These are phyloP conservation scores for Camponotus pennsylvanicus DNA, from an alignment of 1,140 invertebrate species.

Conservation along the genomic window DNA sequence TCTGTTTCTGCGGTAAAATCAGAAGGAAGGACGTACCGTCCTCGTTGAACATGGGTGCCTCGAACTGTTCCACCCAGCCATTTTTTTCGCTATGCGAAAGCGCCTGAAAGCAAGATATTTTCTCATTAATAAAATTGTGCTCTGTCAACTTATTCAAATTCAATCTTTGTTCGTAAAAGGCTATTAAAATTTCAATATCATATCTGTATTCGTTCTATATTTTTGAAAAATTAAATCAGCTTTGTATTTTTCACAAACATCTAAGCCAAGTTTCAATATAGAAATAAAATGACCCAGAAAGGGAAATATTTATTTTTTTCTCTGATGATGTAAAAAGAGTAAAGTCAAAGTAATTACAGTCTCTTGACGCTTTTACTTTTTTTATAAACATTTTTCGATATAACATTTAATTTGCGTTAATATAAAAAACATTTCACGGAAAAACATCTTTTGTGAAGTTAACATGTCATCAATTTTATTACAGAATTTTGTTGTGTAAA, in stretches of 20 bases:
- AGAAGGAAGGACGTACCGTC: slow-evolving; percentile 87
- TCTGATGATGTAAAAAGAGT: neutral
- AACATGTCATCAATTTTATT: slow-evolving; percentile 25
- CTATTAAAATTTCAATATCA: neutral
- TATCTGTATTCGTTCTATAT: neutral
- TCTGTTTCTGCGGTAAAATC: slow-evolving; percentile 89
- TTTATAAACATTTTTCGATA: neutral
- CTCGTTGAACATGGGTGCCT: slow-evolving; percentile 88
- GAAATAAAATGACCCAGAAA: neutral
- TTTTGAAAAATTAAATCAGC: neutral
- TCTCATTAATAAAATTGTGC: slow-evolving; percentile 12
- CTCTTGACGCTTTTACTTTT: neutral
- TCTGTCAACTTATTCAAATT: slow-evolving; percentile 17
- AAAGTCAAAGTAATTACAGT: slow-evolving; percentile 2
- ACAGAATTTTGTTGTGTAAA: neutral
- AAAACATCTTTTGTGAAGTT: neutral
- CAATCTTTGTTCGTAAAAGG: neutral
- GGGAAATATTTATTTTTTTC: neutral
- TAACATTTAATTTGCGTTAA: neutral
- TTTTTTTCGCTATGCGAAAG: slow-evolving; percentile 83
- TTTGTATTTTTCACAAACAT: neutral
- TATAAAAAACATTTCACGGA: neutral
- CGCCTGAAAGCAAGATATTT: slow-evolving; percentile 67
- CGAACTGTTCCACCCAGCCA: slow-evolving; percentile 91
- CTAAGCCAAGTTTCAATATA: neutral